phyloP scores from a whole-genome alignment of 2,113 vertebrate genomes.

The Tenebrosternarchus preto region DNA sequence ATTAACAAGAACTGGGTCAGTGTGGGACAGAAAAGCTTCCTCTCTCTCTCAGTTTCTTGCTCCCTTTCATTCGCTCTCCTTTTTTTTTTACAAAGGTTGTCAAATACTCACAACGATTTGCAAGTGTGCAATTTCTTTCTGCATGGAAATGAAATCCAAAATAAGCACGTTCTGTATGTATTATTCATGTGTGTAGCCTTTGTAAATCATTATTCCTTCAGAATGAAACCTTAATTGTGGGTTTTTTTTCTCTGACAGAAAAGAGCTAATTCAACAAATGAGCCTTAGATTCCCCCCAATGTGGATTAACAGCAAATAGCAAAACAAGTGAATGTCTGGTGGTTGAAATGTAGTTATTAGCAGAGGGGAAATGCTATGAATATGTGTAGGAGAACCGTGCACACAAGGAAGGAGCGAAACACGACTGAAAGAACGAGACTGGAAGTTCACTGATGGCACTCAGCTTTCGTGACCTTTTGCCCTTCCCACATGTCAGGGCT shows the following conservation, averaged over 20 bases:
- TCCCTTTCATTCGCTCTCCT: background rate
- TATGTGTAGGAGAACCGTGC: background rate
- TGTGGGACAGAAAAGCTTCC: slow-evolving; percentile 66
- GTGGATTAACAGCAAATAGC: slow-evolving; percentile 6
- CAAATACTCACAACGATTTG: slow-evolving; percentile 62
- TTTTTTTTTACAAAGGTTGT: slow-evolving; percentile 61
- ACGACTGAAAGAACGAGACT: background rate
- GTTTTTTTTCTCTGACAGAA: slow-evolving; percentile 37
- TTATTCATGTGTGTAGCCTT: slow-evolving; percentile 52
- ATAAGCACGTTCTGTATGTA: slow-evolving; percentile 52
- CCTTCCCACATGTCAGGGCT: slow-evolving; percentile 67
- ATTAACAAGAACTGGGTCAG: slow-evolving; percentile 77
- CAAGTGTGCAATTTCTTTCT: slow-evolving; percentile 57
- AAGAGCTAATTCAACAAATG: slow-evolving; percentile 26
- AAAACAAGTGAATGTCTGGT: slow-evolving; percentile 3
- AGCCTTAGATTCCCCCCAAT: background rate
- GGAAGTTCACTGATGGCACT: slow-evolving; percentile 50
- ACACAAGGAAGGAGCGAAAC: background rate
- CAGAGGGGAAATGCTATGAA: slow-evolving; percentile 11
- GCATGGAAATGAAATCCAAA: slow-evolving; percentile 54
- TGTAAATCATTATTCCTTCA: slow-evolving; percentile 46
- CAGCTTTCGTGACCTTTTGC: slow-evolving; percentile 62
- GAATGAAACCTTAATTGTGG: slow-evolving; percentile 40
- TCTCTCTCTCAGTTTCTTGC: slow-evolving; percentile 44
- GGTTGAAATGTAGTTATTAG: slow-evolving; percentile 40